phyloP scores from a whole-genome alignment of 2,113 vertebrate species.

The Sus scrofa region DNA sequence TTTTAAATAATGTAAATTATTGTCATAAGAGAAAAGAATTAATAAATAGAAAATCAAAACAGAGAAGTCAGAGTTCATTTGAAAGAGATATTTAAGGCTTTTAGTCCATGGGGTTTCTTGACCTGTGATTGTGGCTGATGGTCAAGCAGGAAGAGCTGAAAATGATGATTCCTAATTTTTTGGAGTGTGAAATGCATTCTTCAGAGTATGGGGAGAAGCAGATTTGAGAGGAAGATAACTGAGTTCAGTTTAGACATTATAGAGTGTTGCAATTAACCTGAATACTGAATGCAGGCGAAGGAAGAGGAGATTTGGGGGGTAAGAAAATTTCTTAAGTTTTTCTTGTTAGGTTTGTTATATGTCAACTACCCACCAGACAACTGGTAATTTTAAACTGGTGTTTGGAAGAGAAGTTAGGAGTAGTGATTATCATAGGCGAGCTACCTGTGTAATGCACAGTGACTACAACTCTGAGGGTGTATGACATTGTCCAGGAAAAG shows the following conservation, averaged over 20 bases:
- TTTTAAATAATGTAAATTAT: conserved; percentile 27
- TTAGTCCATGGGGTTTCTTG: background rate
- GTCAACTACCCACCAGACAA: background rate
- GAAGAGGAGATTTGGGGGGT: background rate
- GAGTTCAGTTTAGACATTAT: background rate
- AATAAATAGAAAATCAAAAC: background rate
- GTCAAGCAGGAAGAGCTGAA: background rate
- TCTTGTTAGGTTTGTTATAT: background rate
- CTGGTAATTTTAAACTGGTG: background rate
- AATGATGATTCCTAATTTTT: background rate
- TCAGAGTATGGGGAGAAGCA: background rate
- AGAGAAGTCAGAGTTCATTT: background rate
- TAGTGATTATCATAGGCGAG: background rate
- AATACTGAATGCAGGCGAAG: background rate
- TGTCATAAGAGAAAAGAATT: conserved; percentile 38
- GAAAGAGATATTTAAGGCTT: background rate
- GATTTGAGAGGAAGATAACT: background rate
- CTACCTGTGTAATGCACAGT: background rate
- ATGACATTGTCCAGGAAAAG: background rate
- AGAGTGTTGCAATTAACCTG: background rate
- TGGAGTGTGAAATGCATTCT: background rate
- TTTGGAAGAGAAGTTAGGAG: background rate
- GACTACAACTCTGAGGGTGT: background rate
- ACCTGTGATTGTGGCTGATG: background rate
- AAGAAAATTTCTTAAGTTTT: conserved; percentile 36